Evolutionary conservation across 2,113 vertebrate genomes (phyloP).

Genomic region (Ramphastos sulfuratus): DNA sequence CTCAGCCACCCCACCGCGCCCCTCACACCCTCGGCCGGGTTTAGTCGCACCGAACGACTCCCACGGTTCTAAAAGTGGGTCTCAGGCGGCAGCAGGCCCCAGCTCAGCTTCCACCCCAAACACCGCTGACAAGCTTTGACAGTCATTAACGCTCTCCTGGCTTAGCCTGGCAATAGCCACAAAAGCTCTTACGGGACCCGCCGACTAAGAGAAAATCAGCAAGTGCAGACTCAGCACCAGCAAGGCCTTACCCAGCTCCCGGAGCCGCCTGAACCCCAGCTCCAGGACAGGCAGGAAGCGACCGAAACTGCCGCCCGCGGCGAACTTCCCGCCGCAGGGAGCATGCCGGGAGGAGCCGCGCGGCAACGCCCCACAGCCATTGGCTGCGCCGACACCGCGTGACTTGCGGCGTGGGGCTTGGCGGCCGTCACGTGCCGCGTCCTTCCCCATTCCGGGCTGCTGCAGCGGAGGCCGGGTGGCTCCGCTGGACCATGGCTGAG

Average conservation of each 20-base stretch:
- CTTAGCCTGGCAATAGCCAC: too few species aligned
- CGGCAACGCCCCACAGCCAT: too few species aligned
- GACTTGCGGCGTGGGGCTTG: background rate
- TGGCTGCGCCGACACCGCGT: too few species aligned
- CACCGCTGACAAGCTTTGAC: background rate
- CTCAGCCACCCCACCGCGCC: too few species aligned
- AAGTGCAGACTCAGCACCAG: accelerated
- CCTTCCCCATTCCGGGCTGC: too few species aligned
- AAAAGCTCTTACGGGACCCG: accelerated
- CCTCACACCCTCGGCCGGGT: background rate
- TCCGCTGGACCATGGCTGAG: constrained; percentile 65
- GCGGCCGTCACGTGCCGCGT: too few species aligned
- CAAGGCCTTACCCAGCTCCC: accelerated
- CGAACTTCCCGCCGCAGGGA: constrained; percentile 20
- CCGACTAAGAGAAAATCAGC: accelerated
- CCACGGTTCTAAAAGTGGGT: accelerated
- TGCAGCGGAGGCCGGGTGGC: background rate
- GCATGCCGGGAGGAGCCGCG: background rate
- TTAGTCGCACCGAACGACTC: background rate
- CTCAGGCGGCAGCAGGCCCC: background rate
- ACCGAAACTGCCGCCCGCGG: accelerated
- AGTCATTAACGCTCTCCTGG: background rate
- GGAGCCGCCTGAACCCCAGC: accelerated
- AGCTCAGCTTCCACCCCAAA: too few species aligned
- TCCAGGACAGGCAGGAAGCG: accelerated